These are phyloP conservation scores for Poecilia picta DNA, from an alignment of 2,797 vertebrate genomes.

Conservation along the genomic window DNA sequence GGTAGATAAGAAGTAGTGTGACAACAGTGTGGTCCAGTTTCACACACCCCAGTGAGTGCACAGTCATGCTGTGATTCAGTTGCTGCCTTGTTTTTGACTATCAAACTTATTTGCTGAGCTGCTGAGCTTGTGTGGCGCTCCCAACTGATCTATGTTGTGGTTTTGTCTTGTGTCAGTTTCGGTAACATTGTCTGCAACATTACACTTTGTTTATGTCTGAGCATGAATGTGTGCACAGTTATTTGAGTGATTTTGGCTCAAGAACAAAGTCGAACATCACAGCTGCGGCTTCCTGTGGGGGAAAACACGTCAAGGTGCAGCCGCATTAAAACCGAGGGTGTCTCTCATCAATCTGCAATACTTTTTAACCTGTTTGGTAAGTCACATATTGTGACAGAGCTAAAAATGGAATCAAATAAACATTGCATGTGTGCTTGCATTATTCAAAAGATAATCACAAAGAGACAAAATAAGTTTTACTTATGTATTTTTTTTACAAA, in stretches of 20 bases:
- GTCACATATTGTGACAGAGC: slow-evolving; percentile 18
- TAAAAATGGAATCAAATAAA: slow-evolving; percentile 22
- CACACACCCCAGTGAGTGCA: background rate
- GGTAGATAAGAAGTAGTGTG: background rate
- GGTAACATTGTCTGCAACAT: slow-evolving; percentile 22
- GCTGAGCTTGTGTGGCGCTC: slow-evolving; percentile 11
- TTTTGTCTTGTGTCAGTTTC: slow-evolving; percentile 38
- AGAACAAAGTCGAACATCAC: slow-evolving; percentile 45
- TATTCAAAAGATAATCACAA: background rate
- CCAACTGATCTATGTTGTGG: slow-evolving; percentile 20
- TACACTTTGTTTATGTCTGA: slow-evolving; percentile 41
- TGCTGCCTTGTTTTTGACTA: slow-evolving; percentile 1
- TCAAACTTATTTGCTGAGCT: slow-evolving; percentile 25
- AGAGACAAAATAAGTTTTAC: background rate
- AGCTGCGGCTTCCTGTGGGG: slow-evolving; percentile 26
- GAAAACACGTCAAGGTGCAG: slow-evolving; percentile 50
- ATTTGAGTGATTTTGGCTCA: slow-evolving; percentile 54
- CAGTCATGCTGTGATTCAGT: background rate
- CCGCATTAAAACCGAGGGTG: slow-evolving; percentile 42
- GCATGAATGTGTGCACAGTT: slow-evolving; percentile 42
- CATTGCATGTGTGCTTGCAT: background rate
- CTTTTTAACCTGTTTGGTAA: slow-evolving; percentile 29
- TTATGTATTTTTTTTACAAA: background rate
- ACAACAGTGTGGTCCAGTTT: background rate
- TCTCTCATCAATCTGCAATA: slow-evolving; percentile 24